These are phyloP conservation scores for Pipistrellus pygmaeus DNA, from an alignment of 2,797 vertebrate species.

Conservation along the genomic window DNA sequence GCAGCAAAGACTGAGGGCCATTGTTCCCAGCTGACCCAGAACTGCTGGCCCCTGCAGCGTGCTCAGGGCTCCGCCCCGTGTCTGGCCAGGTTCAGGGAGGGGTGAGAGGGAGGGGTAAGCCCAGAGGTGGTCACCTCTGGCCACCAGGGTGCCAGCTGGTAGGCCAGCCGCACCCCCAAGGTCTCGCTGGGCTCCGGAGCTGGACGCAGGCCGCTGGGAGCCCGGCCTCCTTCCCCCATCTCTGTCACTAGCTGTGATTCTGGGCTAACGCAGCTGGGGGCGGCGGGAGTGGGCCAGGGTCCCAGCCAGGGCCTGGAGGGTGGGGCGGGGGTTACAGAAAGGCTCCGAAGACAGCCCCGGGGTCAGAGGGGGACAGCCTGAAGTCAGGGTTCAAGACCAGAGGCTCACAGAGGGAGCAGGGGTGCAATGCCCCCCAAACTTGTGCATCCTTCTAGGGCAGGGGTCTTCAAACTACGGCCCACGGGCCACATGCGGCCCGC, in stretches of 20 bases:
- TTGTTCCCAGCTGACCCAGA: constrained; percentile 68
- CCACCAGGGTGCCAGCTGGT: background rate
- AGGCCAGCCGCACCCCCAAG: background rate
- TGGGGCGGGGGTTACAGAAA: background rate
- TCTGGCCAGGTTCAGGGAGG: background rate
- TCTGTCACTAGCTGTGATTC: background rate
- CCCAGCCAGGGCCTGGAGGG: background rate
- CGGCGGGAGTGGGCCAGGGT: background rate
- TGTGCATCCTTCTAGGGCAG: background rate
- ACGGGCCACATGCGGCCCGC: too few species aligned
- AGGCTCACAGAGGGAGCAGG: background rate
- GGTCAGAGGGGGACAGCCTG: too few species aligned
- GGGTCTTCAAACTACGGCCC: too few species aligned
- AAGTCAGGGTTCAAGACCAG: too few species aligned
- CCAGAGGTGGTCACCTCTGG: background rate
- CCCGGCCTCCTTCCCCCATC: background rate
- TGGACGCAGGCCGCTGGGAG: background rate
- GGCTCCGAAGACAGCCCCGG: background rate
- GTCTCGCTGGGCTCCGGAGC: background rate
- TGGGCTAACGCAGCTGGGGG: background rate
- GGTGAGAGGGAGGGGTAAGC: background rate
- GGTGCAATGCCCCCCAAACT: background rate
- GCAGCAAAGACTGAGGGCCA: constrained; percentile 58
- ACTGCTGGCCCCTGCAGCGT: background rate
- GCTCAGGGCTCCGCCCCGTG: background rate